Percentiles rank a stretch among this genome's conserved stretches.
Conservation (phyloP, 2,797 vertebrate species). For the Arrhamphus sclerolepis region DNA sequence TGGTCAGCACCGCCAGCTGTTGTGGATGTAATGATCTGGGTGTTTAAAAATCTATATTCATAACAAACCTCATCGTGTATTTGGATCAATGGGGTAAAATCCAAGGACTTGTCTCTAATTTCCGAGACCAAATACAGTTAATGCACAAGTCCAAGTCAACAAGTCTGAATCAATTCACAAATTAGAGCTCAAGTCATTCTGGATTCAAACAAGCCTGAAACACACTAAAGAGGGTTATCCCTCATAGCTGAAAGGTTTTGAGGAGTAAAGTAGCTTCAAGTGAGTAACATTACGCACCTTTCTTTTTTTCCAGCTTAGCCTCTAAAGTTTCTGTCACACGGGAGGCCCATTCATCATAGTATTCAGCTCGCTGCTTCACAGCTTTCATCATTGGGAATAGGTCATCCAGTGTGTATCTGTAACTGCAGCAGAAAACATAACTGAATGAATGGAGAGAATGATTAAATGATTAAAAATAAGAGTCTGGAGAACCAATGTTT, state of each 20-base stretch:
- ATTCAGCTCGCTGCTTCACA: constrained; percentile 86
- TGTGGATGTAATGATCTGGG: too few species aligned
- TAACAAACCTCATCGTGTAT: too few species aligned
- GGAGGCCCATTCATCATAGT: constrained; percentile 91
- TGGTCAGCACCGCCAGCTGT: too few species aligned
- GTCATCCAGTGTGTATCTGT: constrained; percentile 91
- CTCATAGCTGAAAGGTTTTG: background rate
- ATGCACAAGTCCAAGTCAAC: too few species aligned
- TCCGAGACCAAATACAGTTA: too few species aligned
- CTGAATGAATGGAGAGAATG: background rate
- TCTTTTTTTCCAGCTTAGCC: constrained; percentile 91
- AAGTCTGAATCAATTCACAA: too few species aligned
- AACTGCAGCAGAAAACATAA: constrained; percentile 74
- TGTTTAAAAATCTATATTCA: too few species aligned
- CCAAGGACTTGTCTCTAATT: too few species aligned
- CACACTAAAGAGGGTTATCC: too few species aligned
- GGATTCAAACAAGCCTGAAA: too few species aligned
- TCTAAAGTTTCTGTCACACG: constrained; percentile 88
- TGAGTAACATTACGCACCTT: constrained; percentile 62
- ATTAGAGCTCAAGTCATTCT: too few species aligned
- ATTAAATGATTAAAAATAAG: constrained; percentile 1
- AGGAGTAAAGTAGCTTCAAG: background rate
- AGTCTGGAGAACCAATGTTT: background rate
- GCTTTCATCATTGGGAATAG: constrained; percentile 93
- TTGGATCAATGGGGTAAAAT: too few species aligned